phyloP scores from a whole-genome alignment of 2,797 vertebrate species.

The Poecilia wingei region DNA sequence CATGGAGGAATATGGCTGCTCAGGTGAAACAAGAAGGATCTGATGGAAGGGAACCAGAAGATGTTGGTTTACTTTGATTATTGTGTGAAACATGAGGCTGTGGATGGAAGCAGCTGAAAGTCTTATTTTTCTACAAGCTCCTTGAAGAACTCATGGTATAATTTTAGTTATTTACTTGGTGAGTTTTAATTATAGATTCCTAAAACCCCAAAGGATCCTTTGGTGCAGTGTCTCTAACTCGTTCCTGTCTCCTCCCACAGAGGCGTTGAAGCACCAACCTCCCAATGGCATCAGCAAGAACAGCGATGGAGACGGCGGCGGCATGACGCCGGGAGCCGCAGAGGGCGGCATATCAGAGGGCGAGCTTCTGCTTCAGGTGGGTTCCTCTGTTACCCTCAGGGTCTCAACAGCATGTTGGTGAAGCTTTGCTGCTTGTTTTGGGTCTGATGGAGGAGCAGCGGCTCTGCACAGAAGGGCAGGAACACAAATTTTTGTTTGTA shows the following conservation, averaged over 20 bases:
- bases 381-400: not conserved
- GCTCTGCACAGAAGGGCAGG: not conserved
- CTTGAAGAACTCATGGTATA: not conserved
- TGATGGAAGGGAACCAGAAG: not conserved
- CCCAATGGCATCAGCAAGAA: slow-evolving; percentile 34
- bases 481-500: not conserved
- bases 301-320: slow-evolving; percentile 1
- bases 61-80: not conserved
- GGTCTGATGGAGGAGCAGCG: not conserved
- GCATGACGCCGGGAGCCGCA: not conserved
- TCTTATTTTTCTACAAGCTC: not conserved
- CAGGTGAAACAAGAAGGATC: not conserved
- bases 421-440: not conserved
- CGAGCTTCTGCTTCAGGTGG: slow-evolving; percentile 84
- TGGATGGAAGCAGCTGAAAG: slow-evolving; percentile 5
- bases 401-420: not conserved
- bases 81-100: not conserved
- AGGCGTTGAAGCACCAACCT: slow-evolving; percentile 70
- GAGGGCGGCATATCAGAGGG: slow-evolving; percentile 71
- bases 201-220: not conserved
- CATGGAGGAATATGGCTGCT: no score
- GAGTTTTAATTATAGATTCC: not conserved
- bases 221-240: not conserved
- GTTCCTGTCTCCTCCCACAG: slow-evolving; percentile 55
- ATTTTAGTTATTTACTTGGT: not conserved